Conservation (phyloP, 2,888 invertebrate genomes). For the Nephrocerus scutellatus region DNA sequence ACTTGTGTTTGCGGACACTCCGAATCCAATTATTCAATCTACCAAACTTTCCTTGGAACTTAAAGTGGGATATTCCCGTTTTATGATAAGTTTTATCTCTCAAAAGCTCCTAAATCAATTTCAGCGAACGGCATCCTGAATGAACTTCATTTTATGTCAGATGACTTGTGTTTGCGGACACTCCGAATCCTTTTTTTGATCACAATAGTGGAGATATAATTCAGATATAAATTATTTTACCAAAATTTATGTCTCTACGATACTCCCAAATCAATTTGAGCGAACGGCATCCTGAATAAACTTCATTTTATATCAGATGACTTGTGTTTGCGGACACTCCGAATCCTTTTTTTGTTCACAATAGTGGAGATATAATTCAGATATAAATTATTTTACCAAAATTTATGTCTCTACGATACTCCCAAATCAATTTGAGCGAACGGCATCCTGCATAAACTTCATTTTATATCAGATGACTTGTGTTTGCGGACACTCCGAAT, state of each 20-base stretch:
- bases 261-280: constrained; percentile 14
- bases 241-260: constrained; percentile 14
- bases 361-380: constrained; percentile 28
- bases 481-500: constrained; percentile 19
- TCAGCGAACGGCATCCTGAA: constrained; percentile 17
- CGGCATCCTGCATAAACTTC: constrained; percentile 18
- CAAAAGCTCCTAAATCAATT: constrained; percentile 16
- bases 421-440: constrained; percentile 18
- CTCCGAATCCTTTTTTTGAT: background rate
- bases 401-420: constrained; percentile 29
- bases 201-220: constrained; percentile 13
- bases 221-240: constrained; percentile 7
- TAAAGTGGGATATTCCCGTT: constrained; percentile 1
- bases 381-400: constrained; percentile 12
- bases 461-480: constrained; percentile 20
- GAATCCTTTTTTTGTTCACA: constrained; percentile 3
- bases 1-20: too few relatives aligned
- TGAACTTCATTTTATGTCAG: constrained; percentile 16
- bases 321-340: constrained; percentile 22
- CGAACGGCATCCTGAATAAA: constrained; percentile 27
- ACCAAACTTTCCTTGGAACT: too few relatives aligned
- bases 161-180: constrained; percentile 10
- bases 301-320: constrained; percentile 22
- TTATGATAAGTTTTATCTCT: constrained; percentile 14
- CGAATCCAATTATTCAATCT: too few relatives aligned